Evolutionary conservation across 2,888 invertebrate species (phyloP).

Genomic region (Catocala fraxini): DNA sequence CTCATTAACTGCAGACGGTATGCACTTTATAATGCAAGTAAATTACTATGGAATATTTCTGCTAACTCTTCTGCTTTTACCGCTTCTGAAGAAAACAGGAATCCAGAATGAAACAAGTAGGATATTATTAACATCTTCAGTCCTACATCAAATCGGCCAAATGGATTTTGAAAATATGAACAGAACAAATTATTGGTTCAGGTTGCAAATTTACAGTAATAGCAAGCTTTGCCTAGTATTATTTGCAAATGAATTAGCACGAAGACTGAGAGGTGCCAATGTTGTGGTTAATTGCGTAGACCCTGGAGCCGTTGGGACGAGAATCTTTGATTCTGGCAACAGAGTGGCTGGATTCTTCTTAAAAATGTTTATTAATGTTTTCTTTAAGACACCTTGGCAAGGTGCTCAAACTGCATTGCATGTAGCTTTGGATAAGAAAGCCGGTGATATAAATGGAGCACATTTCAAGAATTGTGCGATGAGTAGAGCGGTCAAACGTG

Average conservation of each 20-base stretch:
- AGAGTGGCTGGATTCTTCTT: constrained; percentile 81
- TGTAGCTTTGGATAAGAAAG: constrained; percentile 81
- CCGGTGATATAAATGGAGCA: constrained; percentile 89
- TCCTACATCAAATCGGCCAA: constrained; percentile 89
- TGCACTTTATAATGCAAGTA: constrained; percentile 95
- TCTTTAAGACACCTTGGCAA: constrained; percentile 90
- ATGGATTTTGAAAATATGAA: constrained; percentile 89
- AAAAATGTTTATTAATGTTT: constrained; percentile 77
- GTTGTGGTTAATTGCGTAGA: constrained; percentile 94
- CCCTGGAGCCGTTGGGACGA: constrained; percentile 93
- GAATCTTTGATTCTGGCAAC: constrained; percentile 88
- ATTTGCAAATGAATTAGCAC: constrained; percentile 90
- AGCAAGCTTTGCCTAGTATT: constrained; percentile 91
- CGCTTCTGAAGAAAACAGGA: constrained; percentile 89
- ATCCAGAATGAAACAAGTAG: constrained; percentile 88
- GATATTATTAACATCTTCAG: constrained; percentile 92
- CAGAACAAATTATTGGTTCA: constrained; percentile 83
- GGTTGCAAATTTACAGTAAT: constrained; percentile 81
- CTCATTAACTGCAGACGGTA: constrained; percentile 90
- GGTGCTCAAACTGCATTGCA: constrained; percentile 93
- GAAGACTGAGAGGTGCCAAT: constrained; percentile 87
- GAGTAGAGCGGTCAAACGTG: constrained; percentile 80
- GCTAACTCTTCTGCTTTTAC: constrained; percentile 94
- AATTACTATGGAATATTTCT: constrained; percentile 97
- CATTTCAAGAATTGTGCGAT: constrained; percentile 91